Evolutionary conservation across 2,888 invertebrate species (phyloP).

Genomic region (Tridacna crocea): DNA sequence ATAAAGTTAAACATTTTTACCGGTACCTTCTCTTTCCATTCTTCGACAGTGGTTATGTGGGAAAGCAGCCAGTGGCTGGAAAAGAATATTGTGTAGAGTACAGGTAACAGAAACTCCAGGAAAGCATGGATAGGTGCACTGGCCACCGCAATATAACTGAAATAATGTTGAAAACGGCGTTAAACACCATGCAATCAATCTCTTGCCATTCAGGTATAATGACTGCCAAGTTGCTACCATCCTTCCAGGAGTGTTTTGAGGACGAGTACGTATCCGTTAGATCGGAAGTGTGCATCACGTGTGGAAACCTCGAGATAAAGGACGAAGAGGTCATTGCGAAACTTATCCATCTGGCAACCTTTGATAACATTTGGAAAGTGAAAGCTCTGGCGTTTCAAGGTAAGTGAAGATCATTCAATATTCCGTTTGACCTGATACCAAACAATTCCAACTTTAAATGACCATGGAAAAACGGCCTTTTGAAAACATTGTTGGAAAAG

Average conservation of each 20-base stretch:
- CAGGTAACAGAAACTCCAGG: no score
- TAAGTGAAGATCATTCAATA: constrained; percentile 46
- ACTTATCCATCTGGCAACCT: constrained; percentile 81
- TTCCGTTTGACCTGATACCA: background rate
- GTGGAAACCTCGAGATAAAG: constrained; percentile 79
- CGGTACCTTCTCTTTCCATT: no score
- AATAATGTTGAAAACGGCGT: no score
- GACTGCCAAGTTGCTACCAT: constrained; percentile 83
- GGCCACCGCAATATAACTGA: no score
- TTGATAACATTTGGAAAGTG: constrained; percentile 83
- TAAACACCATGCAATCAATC: no score
- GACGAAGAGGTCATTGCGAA: constrained; percentile 79
- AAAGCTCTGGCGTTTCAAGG: constrained; percentile 84
- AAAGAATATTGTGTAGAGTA: no score
- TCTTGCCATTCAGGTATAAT: constrained; percentile 79
- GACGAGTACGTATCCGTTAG: constrained; percentile 83
- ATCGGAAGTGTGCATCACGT: constrained; percentile 81
- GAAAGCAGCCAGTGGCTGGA: no score
- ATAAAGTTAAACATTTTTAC: no score
- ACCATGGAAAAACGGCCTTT: no score
- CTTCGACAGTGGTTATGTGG: no score
- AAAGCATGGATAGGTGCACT: no score
- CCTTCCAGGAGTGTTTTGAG: constrained; percentile 82
- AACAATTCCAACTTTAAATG: background rate
- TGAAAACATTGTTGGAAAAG: no score